Percentiles rank a stretch among this genome's conserved stretches.
phyloP scores from a whole-genome alignment of 2,797 vertebrate genomes.

The Hafferia zeledoni region DNA sequence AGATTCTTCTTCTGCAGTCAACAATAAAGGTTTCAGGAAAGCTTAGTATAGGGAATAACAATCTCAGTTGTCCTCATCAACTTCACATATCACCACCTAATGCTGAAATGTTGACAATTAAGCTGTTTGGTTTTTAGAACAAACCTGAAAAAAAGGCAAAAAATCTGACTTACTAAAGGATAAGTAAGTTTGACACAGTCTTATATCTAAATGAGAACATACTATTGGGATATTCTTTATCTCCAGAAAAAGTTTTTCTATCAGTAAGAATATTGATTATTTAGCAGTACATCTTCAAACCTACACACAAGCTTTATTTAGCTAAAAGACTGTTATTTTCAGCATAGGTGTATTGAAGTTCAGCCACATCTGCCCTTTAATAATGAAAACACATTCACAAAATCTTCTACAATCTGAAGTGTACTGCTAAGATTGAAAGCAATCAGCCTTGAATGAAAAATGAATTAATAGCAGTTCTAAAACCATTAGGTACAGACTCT shows the following conservation, averaged over 20 bases:
- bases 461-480: constrained; percentile 45
- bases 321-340: background rate
- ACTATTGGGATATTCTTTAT: background rate
- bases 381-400: constrained; percentile 5
- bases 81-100: background rate
- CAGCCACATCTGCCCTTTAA: background rate
- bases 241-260: background rate
- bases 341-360: background rate
- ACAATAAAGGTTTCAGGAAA: background rate
- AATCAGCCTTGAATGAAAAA: constrained; percentile 43
- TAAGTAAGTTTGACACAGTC: background rate
- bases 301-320: background rate
- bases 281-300: background rate
- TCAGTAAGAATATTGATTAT: background rate
- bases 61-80: background rate
- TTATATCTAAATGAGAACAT: background rate
- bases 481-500: constrained; percentile 20
- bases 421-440: constrained; percentile 16
- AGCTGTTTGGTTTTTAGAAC: background rate
- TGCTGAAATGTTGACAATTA: background rate
- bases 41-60: background rate
- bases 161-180: background rate
- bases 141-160: background rate
- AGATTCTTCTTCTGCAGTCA: background rate
- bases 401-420: background rate